These are phyloP conservation scores for Passer montanus DNA, from an alignment of 2,113 vertebrate genomes.

Conservation along the genomic window DNA sequence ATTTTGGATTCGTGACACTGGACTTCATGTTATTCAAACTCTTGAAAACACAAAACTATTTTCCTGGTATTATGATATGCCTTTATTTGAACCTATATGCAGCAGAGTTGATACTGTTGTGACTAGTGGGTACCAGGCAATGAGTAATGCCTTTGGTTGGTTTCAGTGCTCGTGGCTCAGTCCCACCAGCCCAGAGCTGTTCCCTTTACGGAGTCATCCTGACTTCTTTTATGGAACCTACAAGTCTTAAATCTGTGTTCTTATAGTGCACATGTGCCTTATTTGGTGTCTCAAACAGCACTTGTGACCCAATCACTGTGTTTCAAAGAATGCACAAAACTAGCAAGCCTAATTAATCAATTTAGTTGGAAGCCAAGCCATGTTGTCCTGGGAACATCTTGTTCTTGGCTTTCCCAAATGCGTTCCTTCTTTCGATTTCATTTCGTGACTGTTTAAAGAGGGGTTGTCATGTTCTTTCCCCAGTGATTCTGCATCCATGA, in stretches of 20 bases:
- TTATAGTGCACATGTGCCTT: not conserved
- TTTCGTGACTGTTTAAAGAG: not conserved
- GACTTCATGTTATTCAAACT: not conserved
- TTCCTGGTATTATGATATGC: not conserved
- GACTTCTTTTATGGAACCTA: not conserved
- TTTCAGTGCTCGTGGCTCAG: not conserved
- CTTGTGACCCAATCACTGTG: not conserved
- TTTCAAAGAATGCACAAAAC: not conserved
- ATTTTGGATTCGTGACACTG: not conserved
- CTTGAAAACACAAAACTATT: not conserved
- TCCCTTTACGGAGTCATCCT: not conserved
- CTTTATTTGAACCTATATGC: not conserved
- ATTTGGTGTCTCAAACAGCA: not conserved
- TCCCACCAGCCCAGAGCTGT: not conserved
- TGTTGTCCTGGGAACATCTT: not conserved
- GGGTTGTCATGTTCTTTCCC: not conserved
- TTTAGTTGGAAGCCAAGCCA: not conserved
- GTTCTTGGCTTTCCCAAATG: not conserved
- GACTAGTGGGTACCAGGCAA: not conserved
- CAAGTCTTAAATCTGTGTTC: not conserved
- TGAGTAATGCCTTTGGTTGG: not conserved
- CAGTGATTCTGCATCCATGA: not conserved
- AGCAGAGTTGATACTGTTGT: not conserved
- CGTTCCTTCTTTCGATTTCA: not conserved
- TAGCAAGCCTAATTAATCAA: not conserved